phyloP scores from a whole-genome alignment of 2,113 vertebrate genomes.

The Centrocercus urophasianus region DNA sequence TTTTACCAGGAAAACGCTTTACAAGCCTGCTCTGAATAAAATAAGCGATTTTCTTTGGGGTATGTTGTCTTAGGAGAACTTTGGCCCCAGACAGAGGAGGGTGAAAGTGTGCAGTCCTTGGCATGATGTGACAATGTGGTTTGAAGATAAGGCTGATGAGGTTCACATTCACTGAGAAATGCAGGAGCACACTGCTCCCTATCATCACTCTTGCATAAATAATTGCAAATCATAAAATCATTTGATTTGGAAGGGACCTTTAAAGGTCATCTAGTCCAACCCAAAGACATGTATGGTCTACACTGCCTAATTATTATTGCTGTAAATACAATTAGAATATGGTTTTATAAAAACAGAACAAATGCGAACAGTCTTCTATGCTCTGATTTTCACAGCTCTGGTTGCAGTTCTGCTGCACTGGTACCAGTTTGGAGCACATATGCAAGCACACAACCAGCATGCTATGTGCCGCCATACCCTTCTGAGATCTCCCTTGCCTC shows the following conservation, averaged over 20 bases:
- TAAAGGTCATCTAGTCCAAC: too few species aligned
- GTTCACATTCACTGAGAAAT: not conserved
- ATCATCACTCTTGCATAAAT: not conserved
- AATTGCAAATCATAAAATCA: too few species aligned
- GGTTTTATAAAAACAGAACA: not conserved
- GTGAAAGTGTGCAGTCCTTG: not conserved
- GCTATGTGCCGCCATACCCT: not conserved
- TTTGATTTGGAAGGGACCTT: too few species aligned
- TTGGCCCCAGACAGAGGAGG: fast-evolving
- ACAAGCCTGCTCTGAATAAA: not conserved
- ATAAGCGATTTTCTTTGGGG: not conserved
- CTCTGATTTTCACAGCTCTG: not conserved
- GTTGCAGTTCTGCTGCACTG: not conserved
- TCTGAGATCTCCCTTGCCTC: constrained; percentile 19
- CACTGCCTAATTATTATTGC: not conserved
- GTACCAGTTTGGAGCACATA: not conserved
- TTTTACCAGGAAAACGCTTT: not conserved
- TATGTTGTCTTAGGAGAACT: not conserved
- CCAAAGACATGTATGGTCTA: not conserved
- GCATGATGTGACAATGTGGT: not conserved
- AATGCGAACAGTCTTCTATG: not conserved
- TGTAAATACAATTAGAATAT: not conserved
- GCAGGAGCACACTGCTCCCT: not conserved
- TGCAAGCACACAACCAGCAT: fast-evolving
- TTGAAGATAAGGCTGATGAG: not conserved